Evolutionary conservation across 92 coral and sea anemone genomes (phyloP).

Genomic region (Bergia sp.): DNA sequence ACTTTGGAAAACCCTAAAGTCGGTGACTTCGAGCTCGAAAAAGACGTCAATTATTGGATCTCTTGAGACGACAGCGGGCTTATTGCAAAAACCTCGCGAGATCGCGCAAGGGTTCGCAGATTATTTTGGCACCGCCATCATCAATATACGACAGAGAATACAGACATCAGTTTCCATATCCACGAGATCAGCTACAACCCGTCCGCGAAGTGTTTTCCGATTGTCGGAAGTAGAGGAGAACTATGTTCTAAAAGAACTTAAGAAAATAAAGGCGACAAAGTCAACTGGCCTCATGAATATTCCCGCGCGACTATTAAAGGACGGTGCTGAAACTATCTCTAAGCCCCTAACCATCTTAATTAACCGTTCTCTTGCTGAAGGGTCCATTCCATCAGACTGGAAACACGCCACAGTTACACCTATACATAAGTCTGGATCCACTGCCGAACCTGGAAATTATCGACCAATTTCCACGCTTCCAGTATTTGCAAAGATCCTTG

Average conservation of each 20-base stretch:
- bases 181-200: neutral
- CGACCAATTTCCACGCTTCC: too few relatives aligned
- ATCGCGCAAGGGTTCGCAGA: constrained; percentile 57
- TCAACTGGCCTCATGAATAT: constrained; percentile 56
- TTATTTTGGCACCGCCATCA: constrained; percentile 45
- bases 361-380: too few relatives aligned
- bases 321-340: constrained; percentile 37
- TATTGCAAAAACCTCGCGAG: constrained; percentile 31
- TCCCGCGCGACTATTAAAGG: constrained; percentile 62
- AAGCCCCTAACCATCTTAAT: too few relatives aligned
- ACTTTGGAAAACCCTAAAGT: constrained; percentile 56
- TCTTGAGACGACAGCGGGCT: constrained; percentile 46
- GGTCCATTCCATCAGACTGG: too few relatives aligned
- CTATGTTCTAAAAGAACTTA: constrained; percentile 41
- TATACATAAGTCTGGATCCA: too few relatives aligned
- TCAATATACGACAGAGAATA: constrained; percentile 35
- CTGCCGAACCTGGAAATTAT: constrained; percentile 10
- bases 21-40: constrained; percentile 32
- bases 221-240: constrained; percentile 36
- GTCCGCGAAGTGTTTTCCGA: constrained; percentile 18
- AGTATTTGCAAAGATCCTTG: constrained; percentile 39
- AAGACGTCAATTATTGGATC: constrained; percentile 44
- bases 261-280: constrained; percentile 38
- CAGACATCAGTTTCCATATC: neutral
- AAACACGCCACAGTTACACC: too few relatives aligned